Evolutionary conservation across 2,888 invertebrate species (phyloP), one percentile per base, ranked within the genome.

Genomic region (Lymantria dispar): DNA sequence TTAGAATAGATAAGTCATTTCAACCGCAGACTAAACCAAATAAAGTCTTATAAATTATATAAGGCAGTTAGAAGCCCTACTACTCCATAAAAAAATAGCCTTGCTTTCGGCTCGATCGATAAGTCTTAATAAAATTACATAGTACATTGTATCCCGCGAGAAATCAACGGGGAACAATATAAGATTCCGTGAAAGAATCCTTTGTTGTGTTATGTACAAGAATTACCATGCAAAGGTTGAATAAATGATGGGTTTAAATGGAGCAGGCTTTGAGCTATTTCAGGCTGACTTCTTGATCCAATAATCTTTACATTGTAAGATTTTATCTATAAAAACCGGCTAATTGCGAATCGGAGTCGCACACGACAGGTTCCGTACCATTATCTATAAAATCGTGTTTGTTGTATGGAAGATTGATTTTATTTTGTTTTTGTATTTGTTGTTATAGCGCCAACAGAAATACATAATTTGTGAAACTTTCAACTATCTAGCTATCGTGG

Each of bases 121-220:
- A 30, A 22, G 29, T 12, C 22, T 33, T 45, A 44, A 47, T 40
- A 33, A 47, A 41, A 47, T 41, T 47, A 47, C 38, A 40, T 14
- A 31, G 40, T 40, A 47, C 45, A 43, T 31, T 7, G 11, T 29
- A 13, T 41, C 44, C 14, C 45, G 14, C 43, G 40, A 42, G 48
- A 49, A 48, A 49, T 52, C 50, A 50, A n/a, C 48, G 29, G 45
- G 2, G 12, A n/a, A 43, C 33, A 33, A 7, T 33, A 1, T 8
- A 33, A 8, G 10, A 33, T 1, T 8, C 33, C 8, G 33, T 8
- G 33, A 22, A 22, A 22, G 22, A 5, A 22, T 2, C 5, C 22
- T 22, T 22, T 5, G 5, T 5, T 7, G 33, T 8, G 13, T 12
- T 29, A 29, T 22, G 29, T 22, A n/a, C 30, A 43, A 30, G 10